Percentiles rank a stretch among this genome's conserved stretches.
Conservation (phyloP, 2,888 invertebrate genomes). For the Oscheius sp. region DNA sequence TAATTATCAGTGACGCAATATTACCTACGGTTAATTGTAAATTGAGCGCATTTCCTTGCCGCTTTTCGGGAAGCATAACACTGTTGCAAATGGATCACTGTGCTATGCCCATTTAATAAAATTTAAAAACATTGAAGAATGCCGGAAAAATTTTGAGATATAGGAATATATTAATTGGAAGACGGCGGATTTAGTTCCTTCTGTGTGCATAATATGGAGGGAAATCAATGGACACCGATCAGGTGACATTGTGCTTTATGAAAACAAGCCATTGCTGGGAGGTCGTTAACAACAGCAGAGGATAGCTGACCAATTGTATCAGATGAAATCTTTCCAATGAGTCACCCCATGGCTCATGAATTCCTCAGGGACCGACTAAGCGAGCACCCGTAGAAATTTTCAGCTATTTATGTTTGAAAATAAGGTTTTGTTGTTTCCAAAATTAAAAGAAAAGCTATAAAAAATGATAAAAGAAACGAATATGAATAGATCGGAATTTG, state of each 20-base stretch:
- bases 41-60: too few species aligned
- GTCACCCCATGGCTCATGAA: background rate
- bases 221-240: constrained; percentile 11
- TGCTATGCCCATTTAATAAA: background rate
- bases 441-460: too few species aligned
- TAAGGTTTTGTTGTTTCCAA: too few species aligned
- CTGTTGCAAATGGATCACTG: background rate
- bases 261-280: constrained; percentile 14
- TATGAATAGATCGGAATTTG: background rate
- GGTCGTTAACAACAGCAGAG: background rate
- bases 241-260: constrained; percentile 22
- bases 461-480: too few species aligned
- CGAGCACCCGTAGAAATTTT: too few species aligned
- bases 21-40: too few species aligned
- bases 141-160: background rate
- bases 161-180: background rate
- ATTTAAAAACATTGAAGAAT: background rate
- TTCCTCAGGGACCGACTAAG: too few species aligned
- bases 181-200: background rate
- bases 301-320: constrained; percentile 10
- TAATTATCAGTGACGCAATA: too few species aligned
- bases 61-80: background rate
- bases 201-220: constrained; percentile 7
- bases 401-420: too few species aligned
- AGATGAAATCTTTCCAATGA: background rate